Base-by-base conservation (phyloP, 2,797 vertebrate genomes). In the Botia kubotai region DNA sequence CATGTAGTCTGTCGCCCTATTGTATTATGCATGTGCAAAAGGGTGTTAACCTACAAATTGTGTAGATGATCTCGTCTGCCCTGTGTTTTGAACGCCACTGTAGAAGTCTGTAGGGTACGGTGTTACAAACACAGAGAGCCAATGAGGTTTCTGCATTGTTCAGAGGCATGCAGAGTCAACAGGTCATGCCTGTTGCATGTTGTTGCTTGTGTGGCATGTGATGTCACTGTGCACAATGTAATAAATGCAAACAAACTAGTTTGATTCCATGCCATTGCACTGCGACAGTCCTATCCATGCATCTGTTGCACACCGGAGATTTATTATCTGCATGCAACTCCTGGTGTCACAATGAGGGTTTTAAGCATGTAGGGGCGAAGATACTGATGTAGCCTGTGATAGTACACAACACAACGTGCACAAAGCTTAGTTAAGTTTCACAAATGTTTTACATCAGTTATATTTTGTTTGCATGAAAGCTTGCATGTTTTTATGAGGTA, bases 11-110 rank as follows among this genome's bases (percentile, higher is more conserved):
- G 33, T 73, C 10, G 29, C 70, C 60, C 19, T 72, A 3, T 46
- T 80, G 50, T 14, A 73, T 67, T 57, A 80, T 80, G 23, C 60
- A 80, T 67, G 78, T 72, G 16, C 48, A 10, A 80, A 73, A 79
- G 62, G 48, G n/a, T 62, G 63, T 43, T 57, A 43, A 33, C 6
- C 19, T 60, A 46, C 55, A 46, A 4, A 71, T 6, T 53, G 26
- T 70, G 3, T 73, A 19, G 14, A 72, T n/a, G 5, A 65, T 50
- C 57, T 62, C 10, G 23, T 17, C n/a, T 16, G 12, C 12, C 8
- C 6, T 48, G 36, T 65, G 62, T 17, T 36, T 79, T 39, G 21
- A 21, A 23, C 2, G 0, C 3, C 23, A 39, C n/a, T 21, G 58
- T 17, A 36, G 19, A 16, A 16, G 2, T 26, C 19, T 26, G 6